Evolutionary conservation across 37 sponge, comb jelly and placozoan genomes (phyloP).

Genomic region (Agelas oroides): DNA sequence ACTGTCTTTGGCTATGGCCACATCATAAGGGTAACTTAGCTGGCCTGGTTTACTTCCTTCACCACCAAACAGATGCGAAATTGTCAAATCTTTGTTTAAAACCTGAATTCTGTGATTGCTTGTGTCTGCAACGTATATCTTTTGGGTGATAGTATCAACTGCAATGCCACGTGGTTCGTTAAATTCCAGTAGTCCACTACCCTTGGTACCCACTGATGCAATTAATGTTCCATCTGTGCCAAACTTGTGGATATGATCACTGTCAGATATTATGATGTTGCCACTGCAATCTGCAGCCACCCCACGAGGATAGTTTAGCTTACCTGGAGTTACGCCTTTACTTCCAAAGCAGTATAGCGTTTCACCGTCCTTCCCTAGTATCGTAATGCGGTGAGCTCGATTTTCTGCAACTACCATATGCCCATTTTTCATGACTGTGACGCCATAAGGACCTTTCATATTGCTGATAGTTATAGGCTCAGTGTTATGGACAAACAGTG

Average conservation of each 20-base stretch:
- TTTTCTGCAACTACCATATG: not conserved
- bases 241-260: not conserved
- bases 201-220: slow-evolving; percentile 14
- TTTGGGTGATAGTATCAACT: slow-evolving; percentile 4
- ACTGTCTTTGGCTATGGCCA: not conserved
- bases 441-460: not conserved
- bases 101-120: slow-evolving; percentile 18
- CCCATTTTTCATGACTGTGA: not conserved
- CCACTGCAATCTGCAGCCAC: not conserved
- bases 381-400: not conserved
- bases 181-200: slow-evolving; percentile 1
- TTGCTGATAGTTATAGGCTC: not conserved
- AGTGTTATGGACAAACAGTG: not conserved
- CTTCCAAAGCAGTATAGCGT: not conserved
- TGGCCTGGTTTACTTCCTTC: slow-evolving; percentile 9
- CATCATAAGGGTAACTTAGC: not conserved
- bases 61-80: not conserved
- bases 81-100: slow-evolving; percentile 8
- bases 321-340: not conserved
- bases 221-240: slow-evolving; percentile 3
- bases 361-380: not conserved
- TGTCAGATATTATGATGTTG: slow-evolving; percentile 14
- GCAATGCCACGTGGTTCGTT: not conserved
- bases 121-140: slow-evolving; percentile 19
- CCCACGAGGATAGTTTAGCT: not conserved